Conservation (phyloP, 2,888 invertebrate species). For the Thelaira solivaga region DNA sequence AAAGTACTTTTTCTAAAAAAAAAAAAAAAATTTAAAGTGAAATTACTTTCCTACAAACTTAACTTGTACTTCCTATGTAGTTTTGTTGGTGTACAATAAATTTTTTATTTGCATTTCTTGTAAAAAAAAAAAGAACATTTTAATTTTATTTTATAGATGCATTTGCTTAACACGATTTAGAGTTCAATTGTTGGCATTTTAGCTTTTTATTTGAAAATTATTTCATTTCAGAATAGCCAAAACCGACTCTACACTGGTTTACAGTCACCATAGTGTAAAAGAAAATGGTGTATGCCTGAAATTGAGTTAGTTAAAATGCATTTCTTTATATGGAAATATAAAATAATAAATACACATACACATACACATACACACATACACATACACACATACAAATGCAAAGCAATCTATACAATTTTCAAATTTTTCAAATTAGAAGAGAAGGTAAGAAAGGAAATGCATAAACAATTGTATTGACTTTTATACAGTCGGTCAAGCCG, state of each 20-base stretch:
- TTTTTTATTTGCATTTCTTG: not conserved
- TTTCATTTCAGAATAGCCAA: not conserved
- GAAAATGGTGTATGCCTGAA: too few species aligned
- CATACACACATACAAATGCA: too few species aligned
- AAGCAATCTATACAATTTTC: too few species aligned
- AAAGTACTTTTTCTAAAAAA: too few species aligned
- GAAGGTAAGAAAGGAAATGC: conserved; percentile 38
- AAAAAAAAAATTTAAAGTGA: too few species aligned
- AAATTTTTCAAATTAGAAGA: conserved; percentile 20
- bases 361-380: too few species aligned
- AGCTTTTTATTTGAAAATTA: not conserved
- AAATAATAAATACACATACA: too few species aligned
- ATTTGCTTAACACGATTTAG: conserved; percentile 34
- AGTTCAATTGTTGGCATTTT: conserved; percentile 36
- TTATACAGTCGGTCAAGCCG: not conserved
- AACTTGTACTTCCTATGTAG: too few species aligned
- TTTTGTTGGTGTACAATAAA: too few species aligned
- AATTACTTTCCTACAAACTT: too few species aligned
- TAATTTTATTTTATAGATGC: conserved; percentile 4
- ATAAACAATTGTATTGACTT: conserved; percentile 33
- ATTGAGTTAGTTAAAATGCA: not conserved
- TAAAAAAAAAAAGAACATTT: not conserved
- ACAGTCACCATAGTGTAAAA: not conserved
- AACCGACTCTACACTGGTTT: conserved; percentile 19
- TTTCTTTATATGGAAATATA: not conserved